Evolutionary conservation across 1,140 invertebrate genomes (phyloP), one percentile per base, ranked within the genome.

Genomic region (Drosophila albomicans): DNA sequence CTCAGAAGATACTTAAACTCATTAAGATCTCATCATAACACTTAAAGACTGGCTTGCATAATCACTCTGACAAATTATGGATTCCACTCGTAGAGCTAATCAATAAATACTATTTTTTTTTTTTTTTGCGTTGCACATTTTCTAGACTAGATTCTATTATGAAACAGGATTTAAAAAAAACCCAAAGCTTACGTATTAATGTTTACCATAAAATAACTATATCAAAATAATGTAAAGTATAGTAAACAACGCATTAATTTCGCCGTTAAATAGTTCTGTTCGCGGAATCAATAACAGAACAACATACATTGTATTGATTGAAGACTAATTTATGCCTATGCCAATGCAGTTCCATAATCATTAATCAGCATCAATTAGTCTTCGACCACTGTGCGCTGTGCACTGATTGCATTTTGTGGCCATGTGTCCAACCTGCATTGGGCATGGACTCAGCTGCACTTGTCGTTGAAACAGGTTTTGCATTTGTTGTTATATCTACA

Each of bases 341-440:
- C 2, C 25, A 30, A 52, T 28, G 28, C 28, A 52, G 49, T 10
- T 30, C 49, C 8, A 54, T 54, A 15, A 54, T 32, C 51, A 54
- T 32, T 15, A 54, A 54, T 54, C 28, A 54, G 30, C 51, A 10
- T 10, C 2, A 5, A 64, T 30, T 28, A 28, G 32, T 54, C 3
- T 11, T 25, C 8, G 43, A 52, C 41, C 67, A 75, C 80, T 71
- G 72, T 88, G 69, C 57, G 52, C 25, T 88, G 69, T 52, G 52
- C 25, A 43, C 41, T 61, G 64, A 74, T 59, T 84, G 77, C 76
- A 59, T 74, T 87, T 74, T 67, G 61, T 85, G 85, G 69, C 85
- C 85, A 78, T 89, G 85, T 80, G 80, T 89, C 74, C 74, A 80
- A 84, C 75, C 85, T 84, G 80, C 77, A 80, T 78, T 88, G 84